Evolutionary conservation across 2,888 invertebrate species (phyloP), one percentile per base, ranked within the genome.

Genomic region (Amiota minor): DNA sequence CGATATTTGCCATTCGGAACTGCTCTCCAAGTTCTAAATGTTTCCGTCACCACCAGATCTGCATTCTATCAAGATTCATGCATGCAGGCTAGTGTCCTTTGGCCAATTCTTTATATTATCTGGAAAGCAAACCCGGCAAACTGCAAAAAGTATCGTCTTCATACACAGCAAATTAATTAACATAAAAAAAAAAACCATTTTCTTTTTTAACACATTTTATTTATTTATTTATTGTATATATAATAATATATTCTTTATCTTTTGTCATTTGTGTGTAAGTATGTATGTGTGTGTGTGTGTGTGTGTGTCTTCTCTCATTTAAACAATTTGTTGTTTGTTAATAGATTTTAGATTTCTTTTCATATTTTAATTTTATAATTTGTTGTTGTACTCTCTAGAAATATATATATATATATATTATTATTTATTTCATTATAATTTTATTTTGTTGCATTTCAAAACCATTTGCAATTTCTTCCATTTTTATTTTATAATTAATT

Each of bases 141-240:
- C 6, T 35, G 2, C 6, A 35, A 35, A 1, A 6, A 35, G 6
- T 35, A 35, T 8, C 35, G 12, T 10, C 53, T 12, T 53, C 11
- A 50, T n/a, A n/a, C n/a, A n/a, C n/a, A n/a, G n/a, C n/a, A n/a
- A n/a, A n/a, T n/a, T n/a, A 53, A 3, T 2, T 10, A 53, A n/a
- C 53, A 53, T 9, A 53, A 53, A 6, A 53, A 0, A 53, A 14
- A 2, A 50, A 35, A 14, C 2, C 18, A 47, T 6, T 18, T 71
- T 20, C 11, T 67, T 72, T 72, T 72, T 78, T 82, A 83, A 84
- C 83, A 83, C 83, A 83, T 76, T 82, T 83, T 83, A 80, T 80
- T 84, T 80, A 79, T 80, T 85, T 78, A 47, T 70, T 78, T 71
- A 46, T 70, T 72, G 78, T 78, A 75, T 78, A 76, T 67, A 49